Conservation (phyloP, 2,113 vertebrate genomes). For the Eubucco bourcierii region DNA sequence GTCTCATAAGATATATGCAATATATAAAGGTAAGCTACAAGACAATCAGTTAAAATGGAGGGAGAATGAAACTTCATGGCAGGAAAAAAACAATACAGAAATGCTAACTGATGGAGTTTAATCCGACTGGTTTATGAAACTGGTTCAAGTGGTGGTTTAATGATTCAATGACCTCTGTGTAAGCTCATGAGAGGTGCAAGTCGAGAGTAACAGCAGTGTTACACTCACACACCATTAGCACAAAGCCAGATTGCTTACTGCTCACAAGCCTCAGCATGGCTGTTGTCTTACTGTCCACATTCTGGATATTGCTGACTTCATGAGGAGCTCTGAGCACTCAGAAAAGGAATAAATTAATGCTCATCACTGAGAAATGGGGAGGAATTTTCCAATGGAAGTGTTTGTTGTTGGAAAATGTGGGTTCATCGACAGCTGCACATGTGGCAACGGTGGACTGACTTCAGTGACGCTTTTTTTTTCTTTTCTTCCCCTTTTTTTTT, state of each 20-base stretch:
- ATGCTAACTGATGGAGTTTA: not conserved
- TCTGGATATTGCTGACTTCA: not conserved
- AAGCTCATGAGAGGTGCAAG: not conserved
- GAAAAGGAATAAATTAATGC: slow-evolving; percentile 27
- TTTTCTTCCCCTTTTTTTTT: no score
- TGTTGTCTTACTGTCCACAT: fast-evolving
- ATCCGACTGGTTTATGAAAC: not conserved
- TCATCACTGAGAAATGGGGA: slow-evolving; percentile 22
- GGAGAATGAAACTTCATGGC: not conserved
- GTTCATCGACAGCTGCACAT: slow-evolving; percentile 51
- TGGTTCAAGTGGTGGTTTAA: not conserved
- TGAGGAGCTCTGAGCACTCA: not conserved
- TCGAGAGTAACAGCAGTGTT: not conserved
- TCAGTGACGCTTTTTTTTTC: slow-evolving; percentile 14
- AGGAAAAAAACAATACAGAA: not conserved
- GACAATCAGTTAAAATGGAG: not conserved
- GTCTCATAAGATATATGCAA: not conserved
- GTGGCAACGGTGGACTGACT: slow-evolving; percentile 37
- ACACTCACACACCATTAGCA: fast-evolving
- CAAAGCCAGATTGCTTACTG: not conserved
- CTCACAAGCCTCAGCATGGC: not conserved
- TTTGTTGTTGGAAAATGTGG: slow-evolving; percentile 59
- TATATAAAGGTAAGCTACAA: not conserved
- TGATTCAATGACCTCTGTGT: not conserved
- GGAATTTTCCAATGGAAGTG: slow-evolving; percentile 44